Evolutionary conservation across 2,888 invertebrate species (phyloP).

Genomic region (Volucella inflata): DNA sequence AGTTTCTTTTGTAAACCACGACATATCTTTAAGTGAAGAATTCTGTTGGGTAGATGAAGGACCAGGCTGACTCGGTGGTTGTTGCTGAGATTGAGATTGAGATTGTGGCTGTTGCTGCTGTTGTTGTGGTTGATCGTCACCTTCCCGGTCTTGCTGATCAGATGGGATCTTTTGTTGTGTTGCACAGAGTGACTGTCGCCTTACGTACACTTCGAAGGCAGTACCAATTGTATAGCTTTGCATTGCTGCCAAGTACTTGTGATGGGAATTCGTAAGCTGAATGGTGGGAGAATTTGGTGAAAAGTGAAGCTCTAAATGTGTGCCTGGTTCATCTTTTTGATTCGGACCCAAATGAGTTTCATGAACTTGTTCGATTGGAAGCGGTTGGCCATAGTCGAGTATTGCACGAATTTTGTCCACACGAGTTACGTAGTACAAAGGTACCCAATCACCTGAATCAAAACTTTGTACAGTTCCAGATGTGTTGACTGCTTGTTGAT

Average conservation of each 20-base stretch:
- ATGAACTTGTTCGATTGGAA: slow-evolving; percentile 81
- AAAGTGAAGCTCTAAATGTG: slow-evolving; percentile 82
- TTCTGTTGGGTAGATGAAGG: slow-evolving; percentile 78
- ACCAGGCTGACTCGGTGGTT: slow-evolving; percentile 66
- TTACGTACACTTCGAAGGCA: slow-evolving; percentile 83
- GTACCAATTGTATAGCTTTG: slow-evolving; percentile 82
- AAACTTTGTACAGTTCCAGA: slow-evolving; percentile 76
- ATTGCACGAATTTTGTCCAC: slow-evolving; percentile 84
- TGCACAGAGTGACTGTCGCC: slow-evolving; percentile 82
- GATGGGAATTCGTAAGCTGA: slow-evolving; percentile 80
- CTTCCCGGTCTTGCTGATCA: slow-evolving; percentile 36
- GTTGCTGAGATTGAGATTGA: slow-evolving; percentile 53
- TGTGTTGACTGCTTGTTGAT: slow-evolving; percentile 82
- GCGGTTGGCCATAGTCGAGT: slow-evolving; percentile 83
- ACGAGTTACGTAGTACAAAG: slow-evolving; percentile 82
- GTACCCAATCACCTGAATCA: slow-evolving; percentile 81
- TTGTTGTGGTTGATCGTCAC: slow-evolving; percentile 63
- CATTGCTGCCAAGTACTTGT: slow-evolving; percentile 80
- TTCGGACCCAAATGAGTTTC: slow-evolving; percentile 79
- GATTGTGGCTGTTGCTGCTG: slow-evolving; percentile 59
- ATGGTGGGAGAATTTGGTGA: slow-evolving; percentile 81
- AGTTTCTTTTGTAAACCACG: slow-evolving; percentile 84
- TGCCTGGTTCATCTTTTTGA: slow-evolving; percentile 83
- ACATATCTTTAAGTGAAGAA: slow-evolving; percentile 80
- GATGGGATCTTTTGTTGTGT: slow-evolving; percentile 54